Evolutionary conservation across 2,113 vertebrate species (phyloP).

Genomic region (Sitta europaea): DNA sequence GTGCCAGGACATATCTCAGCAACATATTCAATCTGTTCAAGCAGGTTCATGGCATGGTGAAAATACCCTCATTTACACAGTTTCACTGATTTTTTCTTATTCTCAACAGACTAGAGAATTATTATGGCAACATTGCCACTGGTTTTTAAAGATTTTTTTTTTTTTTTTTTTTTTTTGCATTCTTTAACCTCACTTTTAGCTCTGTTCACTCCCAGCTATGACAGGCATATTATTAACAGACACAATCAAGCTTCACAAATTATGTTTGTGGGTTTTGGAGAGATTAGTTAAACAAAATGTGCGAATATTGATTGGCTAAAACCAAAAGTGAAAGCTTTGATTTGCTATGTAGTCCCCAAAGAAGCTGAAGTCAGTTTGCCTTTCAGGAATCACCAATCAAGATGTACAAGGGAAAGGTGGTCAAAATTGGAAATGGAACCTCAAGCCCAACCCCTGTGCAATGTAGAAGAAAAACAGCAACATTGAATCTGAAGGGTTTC

Average conservation of each 20-base stretch:
- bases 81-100: background rate
- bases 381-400: background rate
- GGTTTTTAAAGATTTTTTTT: background rate
- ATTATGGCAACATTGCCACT: background rate
- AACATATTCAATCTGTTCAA: background rate
- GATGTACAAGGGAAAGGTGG: background rate
- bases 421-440: background rate
- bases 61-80: background rate
- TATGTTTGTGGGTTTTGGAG: background rate
- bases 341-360: background rate
- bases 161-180: background rate
- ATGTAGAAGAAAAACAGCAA: background rate
- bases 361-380: background rate
- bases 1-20: background rate
- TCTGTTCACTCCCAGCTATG: background rate
- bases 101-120: background rate
- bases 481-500: background rate
- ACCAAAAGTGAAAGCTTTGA: background rate
- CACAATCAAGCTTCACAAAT: background rate
- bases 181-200: background rate
- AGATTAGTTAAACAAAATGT: background rate
- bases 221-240: background rate
- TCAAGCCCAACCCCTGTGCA: background rate
- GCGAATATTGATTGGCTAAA: background rate
- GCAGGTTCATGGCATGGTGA: background rate